phyloP scores from a whole-genome alignment of 2,888 invertebrate species.

The Agrilus cyanescens region DNA sequence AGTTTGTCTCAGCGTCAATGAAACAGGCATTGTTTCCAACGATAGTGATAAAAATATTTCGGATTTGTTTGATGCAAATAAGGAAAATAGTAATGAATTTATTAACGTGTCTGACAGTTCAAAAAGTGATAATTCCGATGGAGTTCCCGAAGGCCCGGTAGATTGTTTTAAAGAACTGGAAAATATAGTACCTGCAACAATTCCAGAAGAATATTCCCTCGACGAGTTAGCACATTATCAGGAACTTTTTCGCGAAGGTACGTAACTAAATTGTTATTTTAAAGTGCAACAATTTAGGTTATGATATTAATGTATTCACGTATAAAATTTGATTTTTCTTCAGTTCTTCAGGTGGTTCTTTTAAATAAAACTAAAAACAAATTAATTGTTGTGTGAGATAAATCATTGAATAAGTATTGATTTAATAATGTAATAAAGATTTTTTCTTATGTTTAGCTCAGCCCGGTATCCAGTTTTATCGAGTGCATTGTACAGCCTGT shows the following conservation, averaged over 20 bases:
- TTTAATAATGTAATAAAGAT: too few species aligned
- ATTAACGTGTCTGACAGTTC: too few species aligned
- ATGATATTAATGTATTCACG: background rate
- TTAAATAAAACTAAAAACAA: too few species aligned
- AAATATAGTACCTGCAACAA: slow-evolving; percentile 6
- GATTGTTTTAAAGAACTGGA: slow-evolving; percentile 7
- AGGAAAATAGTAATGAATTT: too few species aligned
- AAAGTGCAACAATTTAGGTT: background rate
- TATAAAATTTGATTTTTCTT: slow-evolving; percentile 1
- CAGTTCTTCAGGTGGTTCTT: slow-evolving; percentile 2
- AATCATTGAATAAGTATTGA: too few species aligned
- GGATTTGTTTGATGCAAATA: background rate
- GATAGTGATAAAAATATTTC: too few species aligned
- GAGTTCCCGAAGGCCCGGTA: too few species aligned
- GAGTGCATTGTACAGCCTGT: slow-evolving; percentile 64
- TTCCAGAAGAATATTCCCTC: too few species aligned
- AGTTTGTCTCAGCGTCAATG: slow-evolving; percentile 31
- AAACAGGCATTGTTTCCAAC: slow-evolving; percentile 9
- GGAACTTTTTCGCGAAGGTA: too few species aligned
- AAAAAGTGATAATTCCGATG: too few species aligned
- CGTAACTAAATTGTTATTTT: background rate
- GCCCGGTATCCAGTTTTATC: slow-evolving; percentile 44
- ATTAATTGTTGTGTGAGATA: too few species aligned
- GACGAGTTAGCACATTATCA: too few species aligned
- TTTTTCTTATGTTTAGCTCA: slow-evolving; percentile 38